Percentiles rank a stretch among this genome's conserved stretches.
These are phyloP conservation scores for Vannuccia rotundouncinata DNA, from an alignment of 2,888 invertebrate genomes.

Conservation along the genomic window DNA sequence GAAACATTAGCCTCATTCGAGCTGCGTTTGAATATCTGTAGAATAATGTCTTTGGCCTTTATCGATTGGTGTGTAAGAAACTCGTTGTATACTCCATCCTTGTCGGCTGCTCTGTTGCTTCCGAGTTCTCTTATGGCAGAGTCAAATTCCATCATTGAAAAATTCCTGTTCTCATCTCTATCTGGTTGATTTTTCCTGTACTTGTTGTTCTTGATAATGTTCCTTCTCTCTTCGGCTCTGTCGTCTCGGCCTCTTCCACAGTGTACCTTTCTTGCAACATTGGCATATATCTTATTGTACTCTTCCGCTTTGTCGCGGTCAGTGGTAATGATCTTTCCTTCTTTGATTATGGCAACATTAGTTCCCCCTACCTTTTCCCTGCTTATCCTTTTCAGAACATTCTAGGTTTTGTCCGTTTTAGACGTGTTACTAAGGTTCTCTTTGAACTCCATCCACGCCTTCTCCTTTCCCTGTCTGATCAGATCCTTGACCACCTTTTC, in stretches of 20 bases:
- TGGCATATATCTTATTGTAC: slow-evolving; percentile 6
- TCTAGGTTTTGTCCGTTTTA: slow-evolving; percentile 11
- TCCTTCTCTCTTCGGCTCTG: background rate
- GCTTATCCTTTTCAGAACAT: slow-evolving; percentile 30
- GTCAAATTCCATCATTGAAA: slow-evolving; percentile 14
- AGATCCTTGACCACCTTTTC: background rate
- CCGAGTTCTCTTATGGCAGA: background rate
- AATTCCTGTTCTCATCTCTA: background rate
- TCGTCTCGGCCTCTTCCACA: background rate
- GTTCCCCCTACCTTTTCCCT: background rate
- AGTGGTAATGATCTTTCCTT: slow-evolving; percentile 3
- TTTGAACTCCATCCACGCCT: background rate
- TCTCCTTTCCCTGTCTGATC: slow-evolving; percentile 3
- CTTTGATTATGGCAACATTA: background rate
- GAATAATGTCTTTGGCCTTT: background rate
- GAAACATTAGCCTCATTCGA: background rate
- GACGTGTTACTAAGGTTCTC: background rate
- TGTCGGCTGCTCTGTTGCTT: slow-evolving; percentile 18
- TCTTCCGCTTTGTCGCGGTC: background rate
- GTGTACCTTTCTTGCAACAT: background rate
- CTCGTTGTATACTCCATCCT: slow-evolving; percentile 9
- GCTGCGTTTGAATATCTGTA: background rate
- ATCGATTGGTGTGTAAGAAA: slow-evolving; percentile 6
- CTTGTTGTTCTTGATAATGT: background rate
- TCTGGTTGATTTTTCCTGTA: background rate